A percentile compares a stretch with the other conserved stretches of the same genome.
These are phyloP conservation scores for Dipodomys merriami DNA, from an alignment of 2,113 vertebrate genomes.

Conservation along the genomic window DNA sequence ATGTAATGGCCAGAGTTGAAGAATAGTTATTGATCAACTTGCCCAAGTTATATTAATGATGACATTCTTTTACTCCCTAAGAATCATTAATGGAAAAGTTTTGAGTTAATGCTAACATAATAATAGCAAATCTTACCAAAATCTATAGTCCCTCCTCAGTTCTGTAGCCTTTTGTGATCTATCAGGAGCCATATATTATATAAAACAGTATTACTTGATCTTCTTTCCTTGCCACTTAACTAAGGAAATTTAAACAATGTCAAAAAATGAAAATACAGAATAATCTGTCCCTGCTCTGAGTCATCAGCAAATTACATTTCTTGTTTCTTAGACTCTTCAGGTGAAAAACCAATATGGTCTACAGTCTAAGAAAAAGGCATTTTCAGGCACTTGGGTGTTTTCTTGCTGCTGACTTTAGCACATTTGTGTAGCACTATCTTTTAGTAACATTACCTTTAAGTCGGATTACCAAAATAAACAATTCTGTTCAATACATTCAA, in stretches of 20 bases:
- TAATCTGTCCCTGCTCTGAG: background rate
- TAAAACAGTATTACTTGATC: background rate
- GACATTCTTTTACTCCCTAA: background rate
- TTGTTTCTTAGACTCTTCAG: background rate
- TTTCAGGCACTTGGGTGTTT: background rate
- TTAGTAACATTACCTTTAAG: background rate
- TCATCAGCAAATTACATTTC: background rate
- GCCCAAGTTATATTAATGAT: background rate
- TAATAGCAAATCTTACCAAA: background rate
- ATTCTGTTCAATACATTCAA: constrained; percentile 22
- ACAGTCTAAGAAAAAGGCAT: background rate
- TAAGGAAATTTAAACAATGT: background rate
- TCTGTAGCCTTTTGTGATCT: background rate
- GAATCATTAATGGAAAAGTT: constrained; percentile 40
- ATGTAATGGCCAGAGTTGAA: background rate
- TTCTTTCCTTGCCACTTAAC: background rate
- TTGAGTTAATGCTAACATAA: constrained; percentile 48
- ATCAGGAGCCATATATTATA: background rate
- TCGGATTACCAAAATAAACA: constrained; percentile 13
- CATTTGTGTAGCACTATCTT: background rate
- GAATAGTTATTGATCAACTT: constrained; percentile 31
- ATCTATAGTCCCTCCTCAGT: background rate
- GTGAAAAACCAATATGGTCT: background rate
- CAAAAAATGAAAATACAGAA: background rate
- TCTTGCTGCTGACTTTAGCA: background rate